Conservation (phyloP, 23 tunicate genomes). For the Clavelina lepadiformis region DNA sequence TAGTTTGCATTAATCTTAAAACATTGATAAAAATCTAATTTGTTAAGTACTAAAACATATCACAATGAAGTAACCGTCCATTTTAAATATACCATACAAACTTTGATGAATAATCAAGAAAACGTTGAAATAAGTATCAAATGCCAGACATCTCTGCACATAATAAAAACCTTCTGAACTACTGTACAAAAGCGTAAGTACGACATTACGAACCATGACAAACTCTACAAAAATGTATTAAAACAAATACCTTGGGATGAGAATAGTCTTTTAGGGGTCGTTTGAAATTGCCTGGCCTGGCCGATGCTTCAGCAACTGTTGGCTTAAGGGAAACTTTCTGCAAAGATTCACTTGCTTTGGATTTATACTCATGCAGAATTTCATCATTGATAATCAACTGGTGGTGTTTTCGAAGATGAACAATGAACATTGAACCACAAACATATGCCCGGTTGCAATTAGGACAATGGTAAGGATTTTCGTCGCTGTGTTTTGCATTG, state of each 20-base stretch:
- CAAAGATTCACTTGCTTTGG: not conserved
- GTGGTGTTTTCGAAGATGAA: constrained; percentile 11
- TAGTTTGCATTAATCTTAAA: not conserved
- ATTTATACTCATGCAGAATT: not conserved
- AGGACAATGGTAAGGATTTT: constrained; percentile 15
- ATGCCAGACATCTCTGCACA: too few species aligned
- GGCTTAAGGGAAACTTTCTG: not conserved
- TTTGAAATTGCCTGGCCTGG: not conserved
- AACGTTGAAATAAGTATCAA: not conserved
- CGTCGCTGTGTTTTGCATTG: constrained; percentile 2
- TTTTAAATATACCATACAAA: too few species aligned
- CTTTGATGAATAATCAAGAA: not conserved
- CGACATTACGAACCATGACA: too few species aligned
- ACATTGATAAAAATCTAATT: too few species aligned
- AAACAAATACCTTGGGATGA: constrained; percentile 9
- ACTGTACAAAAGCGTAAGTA: too few species aligned
- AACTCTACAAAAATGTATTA: too few species aligned
- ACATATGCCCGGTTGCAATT: not conserved
- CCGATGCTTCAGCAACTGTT: too few species aligned
- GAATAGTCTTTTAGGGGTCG: constrained; percentile 4
- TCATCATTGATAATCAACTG: not conserved
- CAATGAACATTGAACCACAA: constrained; percentile 4
- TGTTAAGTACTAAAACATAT: too few species aligned
- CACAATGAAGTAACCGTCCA: too few species aligned
- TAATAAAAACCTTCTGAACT: too few species aligned